Conservation (phyloP, 2,888 invertebrate genomes). For the Ochropleura leucogaster region DNA sequence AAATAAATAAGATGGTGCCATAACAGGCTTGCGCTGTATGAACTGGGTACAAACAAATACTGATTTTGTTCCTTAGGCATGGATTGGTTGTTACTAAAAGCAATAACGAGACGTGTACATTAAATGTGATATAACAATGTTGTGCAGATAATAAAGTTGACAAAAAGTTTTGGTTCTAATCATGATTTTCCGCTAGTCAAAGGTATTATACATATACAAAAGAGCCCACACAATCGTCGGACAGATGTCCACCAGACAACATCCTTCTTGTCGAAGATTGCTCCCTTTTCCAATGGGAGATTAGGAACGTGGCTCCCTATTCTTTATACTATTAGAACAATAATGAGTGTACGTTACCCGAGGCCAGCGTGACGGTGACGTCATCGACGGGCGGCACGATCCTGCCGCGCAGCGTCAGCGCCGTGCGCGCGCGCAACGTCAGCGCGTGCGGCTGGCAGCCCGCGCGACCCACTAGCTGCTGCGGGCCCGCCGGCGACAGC, state of each 20-base stretch:
- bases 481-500: constrained; percentile 79
- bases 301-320: no score
- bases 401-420: constrained; percentile 92
- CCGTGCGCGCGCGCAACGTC: constrained; percentile 91
- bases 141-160: no score
- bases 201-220: no score
- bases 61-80: not conserved
- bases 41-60: not conserved
- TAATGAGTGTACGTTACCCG: constrained; percentile 7
- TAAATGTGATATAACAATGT: not conserved
- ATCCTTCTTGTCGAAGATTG: no score
- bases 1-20: not conserved
- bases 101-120: not conserved
- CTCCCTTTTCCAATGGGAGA: no score
- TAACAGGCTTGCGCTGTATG: not conserved
- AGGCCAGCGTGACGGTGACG: constrained; percentile 89
- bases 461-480: constrained; percentile 87
- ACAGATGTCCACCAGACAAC: no score
- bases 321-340: not conserved
- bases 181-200: no score
- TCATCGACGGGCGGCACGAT: constrained; percentile 92
- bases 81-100: not conserved
- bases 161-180: no score
- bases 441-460: constrained; percentile 93
- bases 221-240: no score